phyloP scores from a whole-genome alignment of 2,797 vertebrate genomes.

The Toxotes lorentzi region DNA sequence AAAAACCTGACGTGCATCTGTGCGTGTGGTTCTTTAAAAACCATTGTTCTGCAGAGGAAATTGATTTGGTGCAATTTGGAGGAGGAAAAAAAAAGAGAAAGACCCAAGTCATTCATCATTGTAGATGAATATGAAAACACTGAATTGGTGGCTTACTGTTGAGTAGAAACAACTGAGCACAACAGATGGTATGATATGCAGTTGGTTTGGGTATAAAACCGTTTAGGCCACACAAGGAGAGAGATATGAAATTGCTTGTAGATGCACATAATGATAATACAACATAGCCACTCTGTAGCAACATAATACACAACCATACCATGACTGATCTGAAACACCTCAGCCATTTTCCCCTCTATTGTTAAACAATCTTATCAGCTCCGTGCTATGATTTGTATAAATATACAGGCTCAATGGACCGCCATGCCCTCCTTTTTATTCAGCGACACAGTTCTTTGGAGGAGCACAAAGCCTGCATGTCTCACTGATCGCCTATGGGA shows the following conservation, averaged over 20 bases:
- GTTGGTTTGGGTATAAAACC: conserved; percentile 21
- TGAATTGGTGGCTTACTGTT: conserved; percentile 37
- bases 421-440: conserved; percentile 26
- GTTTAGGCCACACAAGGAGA: conserved; percentile 60
- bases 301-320: conserved; percentile 38
- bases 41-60: conserved; percentile 57
- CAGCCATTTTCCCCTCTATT: conserved; percentile 25
- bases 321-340: conserved; percentile 49
- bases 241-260: conserved; percentile 22
- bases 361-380: conserved; percentile 58
- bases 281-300: conserved; percentile 20
- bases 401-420: conserved; percentile 54
- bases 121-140: conserved; percentile 50
- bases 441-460: conserved; percentile 53
- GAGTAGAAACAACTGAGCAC: conserved; percentile 46
- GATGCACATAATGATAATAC: conserved; percentile 55
- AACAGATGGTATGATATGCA: conserved; percentile 35
- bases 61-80: conserved; percentile 46
- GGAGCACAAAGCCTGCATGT: conserved; percentile 59
- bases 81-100: conserved; percentile 8
- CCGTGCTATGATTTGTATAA: conserved; percentile 51
- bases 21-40: conserved; percentile 49
- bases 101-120: conserved; percentile 53
- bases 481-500: conserved; percentile 43
- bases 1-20: conserved; percentile 61